Base-by-base conservation (phyloP, 2,797 vertebrate genomes). In the Premnoplex brunnescens region DNA sequence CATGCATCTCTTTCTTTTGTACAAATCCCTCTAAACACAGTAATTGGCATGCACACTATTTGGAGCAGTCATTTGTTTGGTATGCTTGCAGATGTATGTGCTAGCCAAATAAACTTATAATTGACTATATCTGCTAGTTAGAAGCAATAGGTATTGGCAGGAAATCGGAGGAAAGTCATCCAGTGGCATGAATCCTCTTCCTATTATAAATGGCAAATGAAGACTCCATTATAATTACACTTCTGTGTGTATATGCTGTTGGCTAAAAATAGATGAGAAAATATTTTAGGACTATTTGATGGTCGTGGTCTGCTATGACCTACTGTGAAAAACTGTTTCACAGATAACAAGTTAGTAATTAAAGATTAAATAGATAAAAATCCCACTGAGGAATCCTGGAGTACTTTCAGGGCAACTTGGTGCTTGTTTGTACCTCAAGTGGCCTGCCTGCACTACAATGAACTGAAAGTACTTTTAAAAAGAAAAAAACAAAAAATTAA, bases 191-290 rank as follows among this genome's bases (percentile, higher is more conserved):
- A 71, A 92, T 88, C 77, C 54, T 81, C 19, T 63, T 88, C 69
- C 58, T 49, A 52, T 90, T 86, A 73, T 14, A 84, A 88, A 86
- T 32, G 76, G 54, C 55, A 88, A 56, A 81, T 32, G 55, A 95
- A 87, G 58, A 12, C 82, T 92, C 58, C 39, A 41, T 67, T 88
- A 66, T 73, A 93, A 94, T 83, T 72, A 75, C 66, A 81, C 43
- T 88, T 68, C 72, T 93, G 34, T 56, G 41, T 75, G 51, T 83
- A 80, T n/a, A 19, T 54, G 10, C 66, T 80, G 20, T 8, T 84
- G 79, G 72, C 59, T 94, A 96, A 94, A 96, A 95, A 93, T 84
- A 96, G 58, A 66, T 72, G 37, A 62, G 76, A 93, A 94, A 95
- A 92, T 91, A 92, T 91, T 94, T 92, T 78, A n/a, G 8, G 73